Evolutionary conservation across 2,888 invertebrate species (phyloP).

Genomic region (Cheilosia scutellata): DNA sequence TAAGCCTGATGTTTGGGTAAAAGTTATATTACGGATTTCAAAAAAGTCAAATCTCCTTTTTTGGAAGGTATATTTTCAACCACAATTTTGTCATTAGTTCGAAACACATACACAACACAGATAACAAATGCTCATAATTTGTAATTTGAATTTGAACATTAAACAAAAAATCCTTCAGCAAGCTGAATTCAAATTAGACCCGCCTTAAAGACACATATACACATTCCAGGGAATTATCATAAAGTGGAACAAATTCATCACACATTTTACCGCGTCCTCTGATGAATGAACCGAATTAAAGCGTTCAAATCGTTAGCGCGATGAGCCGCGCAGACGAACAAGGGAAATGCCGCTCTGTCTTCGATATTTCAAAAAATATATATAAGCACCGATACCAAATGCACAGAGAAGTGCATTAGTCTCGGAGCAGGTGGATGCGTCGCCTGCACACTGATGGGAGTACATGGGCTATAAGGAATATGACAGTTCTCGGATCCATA

Average conservation of each 20-base stretch:
- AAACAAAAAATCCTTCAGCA: slow-evolving; percentile 38
- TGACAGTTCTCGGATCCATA: slow-evolving; percentile 38
- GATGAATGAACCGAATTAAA: slow-evolving; percentile 79
- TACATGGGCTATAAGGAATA: slow-evolving; percentile 3
- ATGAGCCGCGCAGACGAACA: slow-evolving; percentile 55
- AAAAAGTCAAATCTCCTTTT: too few relatives aligned
- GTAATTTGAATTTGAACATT: too few relatives aligned
- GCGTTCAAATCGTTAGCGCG: slow-evolving; percentile 81
- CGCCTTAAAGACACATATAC: slow-evolving; percentile 19
- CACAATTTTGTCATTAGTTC: too few relatives aligned
- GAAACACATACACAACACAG: too few relatives aligned
- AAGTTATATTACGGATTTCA: too few relatives aligned
- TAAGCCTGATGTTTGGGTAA: too few relatives aligned
- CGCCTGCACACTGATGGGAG: slow-evolving; percentile 11
- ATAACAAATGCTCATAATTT: too few relatives aligned
- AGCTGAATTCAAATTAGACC: slow-evolving; percentile 53
- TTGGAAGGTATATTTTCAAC: too few relatives aligned
- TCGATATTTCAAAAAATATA: slow-evolving; percentile 27
- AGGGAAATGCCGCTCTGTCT: slow-evolving; percentile 33
- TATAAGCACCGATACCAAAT: slow-evolving; percentile 16
- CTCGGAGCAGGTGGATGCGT: slow-evolving; percentile 70
- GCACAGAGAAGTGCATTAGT: slow-evolving; percentile 55
- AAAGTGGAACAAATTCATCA: slow-evolving; percentile 75
- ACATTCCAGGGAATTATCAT: slow-evolving; percentile 66
- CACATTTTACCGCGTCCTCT: slow-evolving; percentile 54